Conservation (phyloP, 2,888 invertebrate species). For the Pollenia angustigena region DNA sequence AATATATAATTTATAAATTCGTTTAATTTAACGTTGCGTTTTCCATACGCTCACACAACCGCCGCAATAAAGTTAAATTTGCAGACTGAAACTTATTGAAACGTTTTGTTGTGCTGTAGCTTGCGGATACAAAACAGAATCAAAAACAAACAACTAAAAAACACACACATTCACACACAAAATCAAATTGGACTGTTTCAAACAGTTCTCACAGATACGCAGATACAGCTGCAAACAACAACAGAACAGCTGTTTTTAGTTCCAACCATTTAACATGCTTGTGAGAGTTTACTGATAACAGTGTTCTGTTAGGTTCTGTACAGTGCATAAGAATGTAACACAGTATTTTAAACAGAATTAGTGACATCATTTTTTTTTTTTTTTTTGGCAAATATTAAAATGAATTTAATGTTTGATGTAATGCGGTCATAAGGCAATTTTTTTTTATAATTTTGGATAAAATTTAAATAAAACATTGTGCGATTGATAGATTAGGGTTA, state of each 20-base stretch:
- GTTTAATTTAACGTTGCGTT: conserved; percentile 47
- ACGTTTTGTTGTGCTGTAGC: conserved; percentile 58
- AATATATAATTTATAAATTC: conserved; percentile 67
- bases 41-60: conserved; percentile 68
- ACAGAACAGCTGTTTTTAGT: conserved; percentile 65
- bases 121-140: conserved; percentile 45
- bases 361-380: conserved; percentile 66
- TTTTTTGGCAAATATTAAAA: neutral
- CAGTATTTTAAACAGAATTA: conserved; percentile 58
- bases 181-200: conserved; percentile 34
- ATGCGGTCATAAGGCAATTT: conserved; percentile 8
- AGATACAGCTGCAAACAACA: conserved; percentile 37
- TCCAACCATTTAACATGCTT: conserved; percentile 59
- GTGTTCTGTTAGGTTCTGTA: conserved; percentile 4
- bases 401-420: conserved; percentile 4
- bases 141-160: conserved; percentile 13
- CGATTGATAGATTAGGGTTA: conserved; percentile 13
- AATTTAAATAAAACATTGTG: neutral
- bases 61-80: conserved; percentile 78
- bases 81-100: conserved; percentile 77
- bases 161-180: conserved; percentile 27
- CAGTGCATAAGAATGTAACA: conserved; percentile 6
- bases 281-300: conserved; percentile 1
- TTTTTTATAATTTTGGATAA: neutral
- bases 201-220: conserved; percentile 54